Percentiles rank a stretch among this genome's conserved stretches.
These are phyloP conservation scores for Rhabdophis nuchalis DNA, from an alignment of 2,797 vertebrate genomes.

Conservation along the genomic window DNA sequence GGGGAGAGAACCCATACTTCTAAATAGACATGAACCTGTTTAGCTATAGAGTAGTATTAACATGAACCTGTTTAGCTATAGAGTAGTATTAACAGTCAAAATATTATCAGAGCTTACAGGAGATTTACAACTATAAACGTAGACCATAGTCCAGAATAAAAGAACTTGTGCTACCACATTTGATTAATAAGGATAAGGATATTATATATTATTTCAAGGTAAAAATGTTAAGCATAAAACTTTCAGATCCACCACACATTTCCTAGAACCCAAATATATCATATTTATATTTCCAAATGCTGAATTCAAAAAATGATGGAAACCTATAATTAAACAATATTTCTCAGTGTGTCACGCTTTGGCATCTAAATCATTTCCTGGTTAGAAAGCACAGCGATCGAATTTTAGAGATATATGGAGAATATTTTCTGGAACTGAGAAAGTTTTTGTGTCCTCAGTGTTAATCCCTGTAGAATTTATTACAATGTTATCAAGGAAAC, in stretches of 20 bases:
- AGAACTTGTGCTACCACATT: not conserved
- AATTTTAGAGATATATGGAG: not conserved
- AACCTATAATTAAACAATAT: conserved; percentile 23
- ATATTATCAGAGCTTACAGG: not conserved
- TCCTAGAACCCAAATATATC: not conserved
- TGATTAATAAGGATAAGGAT: not conserved
- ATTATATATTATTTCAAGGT: conserved; percentile 9
- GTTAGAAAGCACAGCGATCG: not conserved
- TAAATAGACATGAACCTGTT: not conserved
- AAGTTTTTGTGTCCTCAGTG: not conserved
- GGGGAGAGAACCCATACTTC: too few species aligned
- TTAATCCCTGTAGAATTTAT: not conserved
- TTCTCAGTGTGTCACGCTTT: not conserved
- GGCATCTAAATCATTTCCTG: conserved; percentile 8
- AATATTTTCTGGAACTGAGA: not conserved
- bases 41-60: not conserved
- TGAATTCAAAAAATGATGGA: conserved; percentile 8
- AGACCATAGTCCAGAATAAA: not conserved
- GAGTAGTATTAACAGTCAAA: not conserved
- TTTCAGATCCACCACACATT: not conserved
- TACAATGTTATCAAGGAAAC: not conserved
- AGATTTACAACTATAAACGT: not conserved
- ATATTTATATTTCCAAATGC: not conserved
- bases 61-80: not conserved
- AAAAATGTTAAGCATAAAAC: not conserved